Evolutionary conservation across 2,113 vertebrate species (phyloP), one percentile per base, ranked within the genome.

Genomic region (Puma concolor): DNA sequence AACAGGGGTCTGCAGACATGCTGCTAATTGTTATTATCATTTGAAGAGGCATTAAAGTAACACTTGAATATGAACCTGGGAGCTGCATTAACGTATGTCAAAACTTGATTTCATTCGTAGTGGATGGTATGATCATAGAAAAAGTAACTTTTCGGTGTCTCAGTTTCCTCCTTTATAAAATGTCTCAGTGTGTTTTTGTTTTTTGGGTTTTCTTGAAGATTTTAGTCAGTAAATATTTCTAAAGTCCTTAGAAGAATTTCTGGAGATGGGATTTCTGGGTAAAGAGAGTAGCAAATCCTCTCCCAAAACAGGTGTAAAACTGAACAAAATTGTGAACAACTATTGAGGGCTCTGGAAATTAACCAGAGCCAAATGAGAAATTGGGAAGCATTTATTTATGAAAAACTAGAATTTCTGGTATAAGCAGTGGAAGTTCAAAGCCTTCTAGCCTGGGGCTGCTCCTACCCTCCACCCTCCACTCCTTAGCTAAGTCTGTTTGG

Each of bases 391-490:
- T 83, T 48, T 67, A 44, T 23, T 74, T 82, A 27, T 74, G 81
- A 74, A 94, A 93, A 93, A 31, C 41, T 5, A 60, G n/a, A 69
- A 60, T 33, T 95, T 96, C 4, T 21, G 17, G 15, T 89, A 5
- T 10, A 38, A 63, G 38, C 25, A 38, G 5, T 72, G 25, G 33
- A 71, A 36, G 23, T 69, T 52, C 72, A 76, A 94, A 89, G 17
- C 23, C 25, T 41, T 80, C 23, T 72, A 23, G 5, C 9, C 1
- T 50, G 33, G 38, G 15, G 31, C 17, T 48, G 1, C 25, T 11
- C 0, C 2, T 17, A 1, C 12, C 4, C 21, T 3, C 17, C 15
- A 1, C 29, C 10, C 16, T 36, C 36, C 6, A 52, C 17, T 92
- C 17, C 21, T 72, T 50, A 13, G 9, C 44, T 57, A 0, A 83